Evolutionary conservation across 2,797 vertebrate species (phyloP).

Genomic region (Melanotaenia trifasciata): DNA sequence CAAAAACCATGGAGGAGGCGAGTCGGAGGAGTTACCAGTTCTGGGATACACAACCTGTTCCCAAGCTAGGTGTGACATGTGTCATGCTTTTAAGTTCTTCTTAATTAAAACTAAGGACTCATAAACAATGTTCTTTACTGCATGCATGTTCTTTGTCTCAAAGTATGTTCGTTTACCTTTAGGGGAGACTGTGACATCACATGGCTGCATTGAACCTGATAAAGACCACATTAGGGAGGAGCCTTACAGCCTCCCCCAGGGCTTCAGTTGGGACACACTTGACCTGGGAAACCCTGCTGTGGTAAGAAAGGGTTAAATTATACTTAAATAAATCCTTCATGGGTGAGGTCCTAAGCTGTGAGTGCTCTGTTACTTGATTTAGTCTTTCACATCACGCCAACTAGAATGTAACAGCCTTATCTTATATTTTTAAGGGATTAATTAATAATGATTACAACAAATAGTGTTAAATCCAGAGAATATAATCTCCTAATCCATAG

Average conservation of each 20-base stretch:
- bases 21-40: slow-evolving; percentile 98
- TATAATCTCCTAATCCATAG: too few relatives aligned
- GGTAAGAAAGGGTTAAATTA: slow-evolving; percentile 82
- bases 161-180: slow-evolving; percentile 27
- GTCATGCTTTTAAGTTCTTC: slow-evolving; percentile 1
- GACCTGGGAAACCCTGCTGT: slow-evolving; percentile 92
- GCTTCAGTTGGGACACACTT: slow-evolving; percentile 96
- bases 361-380: background rate
- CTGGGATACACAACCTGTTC: slow-evolving; percentile 98
- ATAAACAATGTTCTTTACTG: too few relatives aligned
- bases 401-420: too few relatives aligned
- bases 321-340: background rate
- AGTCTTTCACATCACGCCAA: too few relatives aligned
- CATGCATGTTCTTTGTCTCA: slow-evolving; percentile 4
- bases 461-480: too few relatives aligned
- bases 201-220: slow-evolving; percentile 95
- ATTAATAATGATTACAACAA: too few relatives aligned
- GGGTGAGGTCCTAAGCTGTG: background rate
- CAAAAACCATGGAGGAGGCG: slow-evolving; percentile 99
- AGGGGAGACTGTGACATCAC: slow-evolving; percentile 96
- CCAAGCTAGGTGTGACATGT: slow-evolving; percentile 89
- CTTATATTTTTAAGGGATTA: too few relatives aligned
- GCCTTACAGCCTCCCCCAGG: slow-evolving; percentile 95
- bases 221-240: slow-evolving; percentile 95
- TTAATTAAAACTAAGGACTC: background rate